Base-by-base conservation (phyloP, 2,113 vertebrate species). In the Hippocampus barbouri region DNA sequence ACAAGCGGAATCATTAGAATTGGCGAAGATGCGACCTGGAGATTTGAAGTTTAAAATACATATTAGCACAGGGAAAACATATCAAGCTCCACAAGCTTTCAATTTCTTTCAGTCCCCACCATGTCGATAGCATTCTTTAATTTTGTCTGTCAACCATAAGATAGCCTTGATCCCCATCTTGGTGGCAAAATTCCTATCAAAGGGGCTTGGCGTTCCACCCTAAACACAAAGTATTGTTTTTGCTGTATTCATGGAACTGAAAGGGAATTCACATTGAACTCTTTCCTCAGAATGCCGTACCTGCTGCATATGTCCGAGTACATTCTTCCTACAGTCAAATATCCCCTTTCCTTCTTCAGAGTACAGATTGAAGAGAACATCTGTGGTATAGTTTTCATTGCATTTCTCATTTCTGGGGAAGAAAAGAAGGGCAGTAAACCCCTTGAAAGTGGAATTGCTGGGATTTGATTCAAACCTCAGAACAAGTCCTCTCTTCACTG, bases 271-370 rank as follows among this genome's bases (percentile, higher is more conserved):
- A 41, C 9, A 73, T 23, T 2, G 23, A 67, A 64, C 1, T 66
- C 27, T 78, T 43, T 7, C 54, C 6, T 9, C n/a, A 5, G 16
- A 34, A 5, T 54, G 43, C 10, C 63, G 6, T 23, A 97, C 96
- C 94, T 97, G 96, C 80, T 97, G 96, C 96, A 97, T 97, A 82
- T 97, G 96, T 27, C 96, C 96, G 49, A 97, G 93, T 49, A 97
- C 88, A 0, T 97, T 97, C 76, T 96, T 97, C 78, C 96, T 90
- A 89, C 95, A 94, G 91, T 97, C 96, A 0, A 97, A 97, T 70
- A 94, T 70, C 5, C 96, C 96, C 67, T 94, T 95, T 1, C 96
- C 96, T 72, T 97, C 96, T 86, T 97, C 95, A 0, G 94, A 92
- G 86, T 97, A 97, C 77, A 97, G 90, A 87, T 94, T 96, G 87